A percentile compares a stretch with the other conserved stretches of the same genome.
These are phyloP conservation scores for Athene cunicularia DNA, from an alignment of 2,113 vertebrate genomes.

Conservation along the genomic window DNA sequence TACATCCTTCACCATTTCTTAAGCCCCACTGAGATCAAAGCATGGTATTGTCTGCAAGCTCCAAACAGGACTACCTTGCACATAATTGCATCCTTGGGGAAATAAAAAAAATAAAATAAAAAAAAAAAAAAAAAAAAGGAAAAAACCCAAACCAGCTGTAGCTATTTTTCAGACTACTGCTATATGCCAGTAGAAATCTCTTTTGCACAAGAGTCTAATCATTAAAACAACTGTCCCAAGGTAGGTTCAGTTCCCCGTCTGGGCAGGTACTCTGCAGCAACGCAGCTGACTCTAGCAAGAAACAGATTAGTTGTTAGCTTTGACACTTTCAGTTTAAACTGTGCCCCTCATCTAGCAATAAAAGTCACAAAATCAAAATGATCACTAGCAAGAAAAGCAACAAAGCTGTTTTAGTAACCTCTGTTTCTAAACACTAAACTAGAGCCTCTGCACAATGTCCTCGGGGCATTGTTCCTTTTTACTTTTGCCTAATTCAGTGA, in stretches of 20 bases:
- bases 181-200: background rate
- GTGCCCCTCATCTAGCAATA: background rate
- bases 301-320: background rate
- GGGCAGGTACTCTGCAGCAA: too few relatives aligned
- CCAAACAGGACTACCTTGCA: fast-evolving
- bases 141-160: background rate
- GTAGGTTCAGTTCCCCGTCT: background rate
- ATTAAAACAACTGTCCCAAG: background rate
- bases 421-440: background rate
- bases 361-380: background rate
- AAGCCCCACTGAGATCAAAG: background rate
- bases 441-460: background rate
- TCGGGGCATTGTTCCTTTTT: background rate
- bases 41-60: background rate
- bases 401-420: background rate
- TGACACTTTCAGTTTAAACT: background rate
- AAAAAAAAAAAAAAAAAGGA: too few relatives aligned
- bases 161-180: background rate
- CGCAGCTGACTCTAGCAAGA: background rate
- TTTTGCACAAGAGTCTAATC: background rate
- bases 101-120: fast-evolving
- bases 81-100: background rate
- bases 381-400: background rate
- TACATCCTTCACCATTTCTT: background rate
- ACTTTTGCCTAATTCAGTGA: background rate